Conservation (phyloP, 2,797 vertebrate genomes). For the Echiichthys vipera region DNA sequence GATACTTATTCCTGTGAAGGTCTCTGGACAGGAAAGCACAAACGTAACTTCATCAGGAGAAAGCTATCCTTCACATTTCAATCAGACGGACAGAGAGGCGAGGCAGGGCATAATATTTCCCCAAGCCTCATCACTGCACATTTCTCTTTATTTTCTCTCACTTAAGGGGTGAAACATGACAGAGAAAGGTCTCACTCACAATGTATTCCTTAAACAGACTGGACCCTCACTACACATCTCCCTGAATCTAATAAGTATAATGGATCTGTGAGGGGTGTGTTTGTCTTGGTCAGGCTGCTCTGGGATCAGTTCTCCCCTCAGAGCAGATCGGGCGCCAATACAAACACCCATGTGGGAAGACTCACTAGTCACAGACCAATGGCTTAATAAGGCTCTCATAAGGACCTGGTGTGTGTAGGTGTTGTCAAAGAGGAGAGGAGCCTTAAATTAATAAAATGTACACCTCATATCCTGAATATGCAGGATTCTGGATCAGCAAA, state of each 20-base stretch:
- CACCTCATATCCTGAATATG: conserved; percentile 77
- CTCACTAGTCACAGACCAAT: conserved; percentile 60
- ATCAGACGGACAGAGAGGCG: conserved; percentile 26
- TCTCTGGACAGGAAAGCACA: conserved; percentile 84
- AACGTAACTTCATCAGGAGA: conserved; percentile 18
- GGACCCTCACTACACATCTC: conserved; percentile 63
- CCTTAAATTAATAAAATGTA: conserved; percentile 64
- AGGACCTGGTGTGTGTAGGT: conserved; percentile 55
- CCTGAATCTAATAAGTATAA: conserved; percentile 74
- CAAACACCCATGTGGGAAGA: conserved; percentile 74
- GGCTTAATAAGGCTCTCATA: conserved; percentile 69
- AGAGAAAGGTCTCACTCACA: conserved; percentile 51
- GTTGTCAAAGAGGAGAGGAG: conserved; percentile 47
- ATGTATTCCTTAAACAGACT: conserved; percentile 71
- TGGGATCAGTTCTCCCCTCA: conserved; percentile 66
- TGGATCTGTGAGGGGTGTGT: conserved; percentile 67
- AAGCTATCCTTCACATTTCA: conserved; percentile 42
- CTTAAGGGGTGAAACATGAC: conserved; percentile 46
- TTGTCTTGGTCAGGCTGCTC: conserved; percentile 73
- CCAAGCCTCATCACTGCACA: conserved; percentile 43
- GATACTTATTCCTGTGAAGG: conserved; percentile 92
- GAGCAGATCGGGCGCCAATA: conserved; percentile 64
- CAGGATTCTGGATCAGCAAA: conserved; percentile 35
- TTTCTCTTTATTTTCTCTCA: conserved; percentile 54
- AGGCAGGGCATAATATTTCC: conserved; percentile 45